Conservation (phyloP, 2,113 vertebrate species). For the Prionailurus viverrinus region DNA sequence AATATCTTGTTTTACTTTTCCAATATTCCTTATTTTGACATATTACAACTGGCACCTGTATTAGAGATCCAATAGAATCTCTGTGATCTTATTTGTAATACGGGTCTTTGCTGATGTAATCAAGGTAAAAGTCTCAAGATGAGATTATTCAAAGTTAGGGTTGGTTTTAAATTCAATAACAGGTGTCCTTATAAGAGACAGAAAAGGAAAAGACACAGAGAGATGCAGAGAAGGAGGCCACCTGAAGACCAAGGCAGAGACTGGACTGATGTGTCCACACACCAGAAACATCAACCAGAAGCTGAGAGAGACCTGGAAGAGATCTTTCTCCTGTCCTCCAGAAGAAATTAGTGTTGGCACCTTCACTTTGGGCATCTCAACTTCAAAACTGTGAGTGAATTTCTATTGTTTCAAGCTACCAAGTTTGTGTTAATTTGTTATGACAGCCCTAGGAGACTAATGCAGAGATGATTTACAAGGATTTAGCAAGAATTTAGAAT, state of each 20-base stretch:
- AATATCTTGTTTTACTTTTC: neutral
- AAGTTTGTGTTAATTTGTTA: neutral
- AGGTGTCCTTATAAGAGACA: neutral
- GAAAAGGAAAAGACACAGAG: neutral
- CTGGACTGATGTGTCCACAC: neutral
- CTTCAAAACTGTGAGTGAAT: neutral
- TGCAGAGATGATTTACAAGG: neutral
- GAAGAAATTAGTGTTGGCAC: neutral
- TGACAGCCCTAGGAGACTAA: neutral
- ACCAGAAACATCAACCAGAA: neutral
- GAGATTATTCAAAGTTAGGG: neutral
- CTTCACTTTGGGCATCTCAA: neutral
- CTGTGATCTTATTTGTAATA: neutral
- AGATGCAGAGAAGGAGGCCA: neutral
- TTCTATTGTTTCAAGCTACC: neutral
- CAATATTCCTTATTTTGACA: neutral
- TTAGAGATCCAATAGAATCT: neutral
- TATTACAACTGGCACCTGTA: neutral
- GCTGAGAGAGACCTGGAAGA: neutral
- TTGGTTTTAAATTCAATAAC: neutral
- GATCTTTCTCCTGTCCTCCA: neutral
- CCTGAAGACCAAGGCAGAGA: neutral
- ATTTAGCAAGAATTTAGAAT: neutral
- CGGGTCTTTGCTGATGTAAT: neutral
- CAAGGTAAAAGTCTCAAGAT: neutral